phyloP scores from a whole-genome alignment of 2,113 vertebrate species.

The Lasiurus borealis region DNA sequence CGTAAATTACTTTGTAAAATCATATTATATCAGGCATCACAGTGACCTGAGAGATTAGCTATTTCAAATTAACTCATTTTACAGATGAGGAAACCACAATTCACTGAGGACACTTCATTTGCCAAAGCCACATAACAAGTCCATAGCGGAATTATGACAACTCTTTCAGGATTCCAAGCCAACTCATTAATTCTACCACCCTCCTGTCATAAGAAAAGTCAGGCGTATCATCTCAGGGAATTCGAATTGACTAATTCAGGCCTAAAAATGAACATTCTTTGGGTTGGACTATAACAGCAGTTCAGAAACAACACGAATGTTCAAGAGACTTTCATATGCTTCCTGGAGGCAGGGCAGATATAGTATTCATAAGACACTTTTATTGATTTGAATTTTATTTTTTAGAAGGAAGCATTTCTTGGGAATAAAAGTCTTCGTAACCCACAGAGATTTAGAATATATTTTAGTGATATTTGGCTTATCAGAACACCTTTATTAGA shows the following conservation, averaged over 20 bases:
- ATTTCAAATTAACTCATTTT: conserved; percentile 29
- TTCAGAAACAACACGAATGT: neutral
- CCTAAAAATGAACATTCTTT: neutral
- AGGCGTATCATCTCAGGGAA: neutral
- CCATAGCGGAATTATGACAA: neutral
- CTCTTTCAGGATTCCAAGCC: neutral
- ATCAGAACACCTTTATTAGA: neutral
- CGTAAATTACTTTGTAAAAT: neutral
- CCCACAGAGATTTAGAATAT: neutral
- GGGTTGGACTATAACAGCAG: neutral
- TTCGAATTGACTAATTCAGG: neutral
- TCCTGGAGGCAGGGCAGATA: neutral
- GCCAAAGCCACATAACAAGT: neutral
- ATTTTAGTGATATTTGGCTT: neutral
- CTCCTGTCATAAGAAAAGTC: neutral
- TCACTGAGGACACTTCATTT: neutral
- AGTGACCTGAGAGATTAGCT: neutral
- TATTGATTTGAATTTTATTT: conserved; percentile 43
- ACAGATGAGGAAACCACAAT: neutral
- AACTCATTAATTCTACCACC: neutral
- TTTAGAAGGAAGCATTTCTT: neutral
- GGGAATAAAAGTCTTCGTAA: neutral
- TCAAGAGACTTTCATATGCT: neutral
- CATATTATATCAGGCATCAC: neutral
- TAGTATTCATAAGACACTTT: neutral